phyloP scores from a whole-genome alignment of 2,888 invertebrate genomes.

The Melieria picta region DNA sequence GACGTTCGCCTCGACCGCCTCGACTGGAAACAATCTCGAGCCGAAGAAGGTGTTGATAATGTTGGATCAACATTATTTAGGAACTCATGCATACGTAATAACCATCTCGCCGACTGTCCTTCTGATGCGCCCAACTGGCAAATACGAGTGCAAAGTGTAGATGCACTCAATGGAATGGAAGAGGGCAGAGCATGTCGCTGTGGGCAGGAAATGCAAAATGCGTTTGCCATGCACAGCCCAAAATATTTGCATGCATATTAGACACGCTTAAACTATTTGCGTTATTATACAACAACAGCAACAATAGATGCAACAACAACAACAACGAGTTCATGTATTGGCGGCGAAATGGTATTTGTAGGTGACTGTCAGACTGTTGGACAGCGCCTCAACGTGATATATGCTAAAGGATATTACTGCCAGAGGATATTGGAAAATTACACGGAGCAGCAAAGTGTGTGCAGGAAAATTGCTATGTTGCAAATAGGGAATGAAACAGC shows the following conservation, averaged over 20 bases:
- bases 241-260: constrained; percentile 57
- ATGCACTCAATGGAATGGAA: neutral
- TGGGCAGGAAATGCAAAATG: constrained; percentile 5
- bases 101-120: constrained; percentile 15
- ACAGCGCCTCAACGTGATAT: no score
- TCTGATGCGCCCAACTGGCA: no score
- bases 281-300: constrained; percentile 27
- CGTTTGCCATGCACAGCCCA: constrained; percentile 10
- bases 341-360: no score
- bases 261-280: constrained; percentile 39
- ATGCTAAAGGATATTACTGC: no score
- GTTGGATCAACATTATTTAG: constrained; percentile 64
- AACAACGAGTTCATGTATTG: neutral
- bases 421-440: no score
- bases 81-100: constrained; percentile 62
- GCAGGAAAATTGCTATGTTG: no score
- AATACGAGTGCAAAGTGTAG: neutral
- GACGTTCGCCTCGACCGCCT: no score
- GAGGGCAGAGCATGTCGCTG: neutral
- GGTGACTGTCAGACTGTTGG: no score
- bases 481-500: no score
- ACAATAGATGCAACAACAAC: constrained; percentile 21
- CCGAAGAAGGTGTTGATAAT: constrained; percentile 50
- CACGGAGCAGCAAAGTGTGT: no score
- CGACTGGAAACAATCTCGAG: no score